phyloP scores from a whole-genome alignment of 1,140 invertebrate species.

The Acromyrmex charruanus region DNA sequence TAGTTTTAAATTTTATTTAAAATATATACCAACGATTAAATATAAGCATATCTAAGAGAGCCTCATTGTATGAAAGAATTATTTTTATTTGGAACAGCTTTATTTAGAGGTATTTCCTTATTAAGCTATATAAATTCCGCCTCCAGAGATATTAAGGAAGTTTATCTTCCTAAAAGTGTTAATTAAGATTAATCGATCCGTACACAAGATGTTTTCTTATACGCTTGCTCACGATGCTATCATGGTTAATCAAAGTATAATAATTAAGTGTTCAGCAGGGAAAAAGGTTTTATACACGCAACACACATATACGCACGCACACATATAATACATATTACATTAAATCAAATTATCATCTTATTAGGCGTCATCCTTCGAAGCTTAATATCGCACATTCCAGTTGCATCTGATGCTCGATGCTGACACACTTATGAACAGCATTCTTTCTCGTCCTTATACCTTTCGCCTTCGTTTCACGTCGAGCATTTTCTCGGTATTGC shows the following conservation, averaged over 20 bases:
- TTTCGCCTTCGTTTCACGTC: conserved; percentile 37
- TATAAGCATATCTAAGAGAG: neutral
- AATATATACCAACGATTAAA: neutral
- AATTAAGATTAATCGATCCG: conserved; percentile 52
- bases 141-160: neutral
- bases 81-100: neutral
- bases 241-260: conserved; percentile 23
- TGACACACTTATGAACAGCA: conserved; percentile 48
- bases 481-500: conserved; percentile 44
- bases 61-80: neutral
- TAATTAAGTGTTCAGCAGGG: neutral
- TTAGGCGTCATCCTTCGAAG: neutral
- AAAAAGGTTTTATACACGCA: neutral
- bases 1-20: neutral
- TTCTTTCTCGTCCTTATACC: conserved; percentile 47
- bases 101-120: neutral
- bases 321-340: neutral
- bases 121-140: neutral
- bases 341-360: conserved; percentile 16
- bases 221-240: neutral
- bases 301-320: neutral
- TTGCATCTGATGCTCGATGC: conserved; percentile 31
- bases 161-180: conserved; percentile 21
- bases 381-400: conserved; percentile 37
- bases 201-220: neutral